Percentiles rank a stretch among this genome's conserved stretches.
phyloP scores from a whole-genome alignment of 2,797 vertebrate genomes.

The Alectoris magna region DNA sequence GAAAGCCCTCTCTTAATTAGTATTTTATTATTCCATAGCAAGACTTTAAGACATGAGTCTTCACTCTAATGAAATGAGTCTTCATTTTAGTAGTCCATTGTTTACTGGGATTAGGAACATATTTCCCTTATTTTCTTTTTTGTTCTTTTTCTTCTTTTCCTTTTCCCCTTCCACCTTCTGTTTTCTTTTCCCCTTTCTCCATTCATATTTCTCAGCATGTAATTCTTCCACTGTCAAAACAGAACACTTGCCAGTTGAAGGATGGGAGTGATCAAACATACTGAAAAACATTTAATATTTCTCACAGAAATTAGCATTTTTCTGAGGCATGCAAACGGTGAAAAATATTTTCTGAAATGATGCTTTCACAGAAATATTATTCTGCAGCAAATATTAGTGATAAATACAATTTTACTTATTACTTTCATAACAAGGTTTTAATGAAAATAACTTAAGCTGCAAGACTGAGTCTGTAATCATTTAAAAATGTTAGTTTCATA shows the following conservation, averaged over 20 bases:
- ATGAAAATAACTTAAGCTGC: constrained; percentile 27
- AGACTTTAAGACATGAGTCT: background rate
- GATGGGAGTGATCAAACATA: constrained; percentile 57
- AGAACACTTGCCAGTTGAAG: constrained; percentile 21
- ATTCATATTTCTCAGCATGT: constrained; percentile 29
- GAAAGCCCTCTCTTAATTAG: background rate
- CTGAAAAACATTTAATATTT: constrained; percentile 27
- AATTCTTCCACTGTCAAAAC: constrained; percentile 35
- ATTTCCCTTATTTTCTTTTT: background rate
- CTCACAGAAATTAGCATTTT: constrained; percentile 29
- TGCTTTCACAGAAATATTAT: constrained; percentile 47
- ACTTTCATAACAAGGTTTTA: constrained; percentile 2
- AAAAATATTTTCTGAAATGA: constrained; percentile 43
- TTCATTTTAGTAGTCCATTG: background rate
- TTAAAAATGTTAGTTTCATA: constrained; percentile 3
- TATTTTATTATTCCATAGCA: background rate
- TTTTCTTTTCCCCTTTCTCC: background rate
- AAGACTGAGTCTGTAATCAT: background rate
- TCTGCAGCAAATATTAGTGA: background rate
- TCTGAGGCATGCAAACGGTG: constrained; percentile 39
- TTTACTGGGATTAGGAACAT: background rate
- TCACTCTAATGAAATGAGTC: background rate
- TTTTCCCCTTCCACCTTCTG: background rate
- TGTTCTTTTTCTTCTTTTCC: background rate
- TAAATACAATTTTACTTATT: background rate